A percentile compares a stretch with the other conserved stretches of the same genome.
phyloP scores from a whole-genome alignment of 2,797 vertebrate species.

The Artibeus jamaicensis region DNA sequence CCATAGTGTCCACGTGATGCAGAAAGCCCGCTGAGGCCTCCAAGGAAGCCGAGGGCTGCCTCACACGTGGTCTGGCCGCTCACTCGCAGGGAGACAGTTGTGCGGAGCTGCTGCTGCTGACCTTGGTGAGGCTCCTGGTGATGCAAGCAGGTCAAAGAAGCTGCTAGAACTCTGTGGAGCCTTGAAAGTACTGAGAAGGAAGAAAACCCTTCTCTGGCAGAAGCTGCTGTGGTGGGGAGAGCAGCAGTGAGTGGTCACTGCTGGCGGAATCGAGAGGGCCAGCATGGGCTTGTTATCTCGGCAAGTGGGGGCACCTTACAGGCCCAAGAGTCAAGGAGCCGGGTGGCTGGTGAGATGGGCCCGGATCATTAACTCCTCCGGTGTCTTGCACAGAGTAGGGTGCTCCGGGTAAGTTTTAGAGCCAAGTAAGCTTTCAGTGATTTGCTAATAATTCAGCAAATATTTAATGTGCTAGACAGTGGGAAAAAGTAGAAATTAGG shows the following conservation, averaged over 20 bases:
- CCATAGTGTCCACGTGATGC: not conserved
- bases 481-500: not conserved
- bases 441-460: slow-evolving; percentile 7
- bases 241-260: not conserved
- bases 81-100: not conserved
- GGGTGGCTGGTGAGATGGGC: not conserved
- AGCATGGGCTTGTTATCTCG: not conserved
- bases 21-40: not conserved
- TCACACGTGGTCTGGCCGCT: not conserved
- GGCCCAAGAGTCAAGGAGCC: not conserved
- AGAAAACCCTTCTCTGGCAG: not conserved
- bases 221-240: not conserved
- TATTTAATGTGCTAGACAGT: not conserved
- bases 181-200: not conserved
- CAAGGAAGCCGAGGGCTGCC: not conserved
- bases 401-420: not conserved
- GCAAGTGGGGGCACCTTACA: rapidly evolving
- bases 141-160: not conserved
- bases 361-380: not conserved
- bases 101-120: not conserved
- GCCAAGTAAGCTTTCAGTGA: not conserved
- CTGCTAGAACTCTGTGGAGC: not conserved
- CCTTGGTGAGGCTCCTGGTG: not conserved
- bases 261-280: not conserved
- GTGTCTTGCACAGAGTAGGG: not conserved